Base-by-base conservation (phyloP, 2,797 vertebrate species). In the Dromococcyx pavoninus region DNA sequence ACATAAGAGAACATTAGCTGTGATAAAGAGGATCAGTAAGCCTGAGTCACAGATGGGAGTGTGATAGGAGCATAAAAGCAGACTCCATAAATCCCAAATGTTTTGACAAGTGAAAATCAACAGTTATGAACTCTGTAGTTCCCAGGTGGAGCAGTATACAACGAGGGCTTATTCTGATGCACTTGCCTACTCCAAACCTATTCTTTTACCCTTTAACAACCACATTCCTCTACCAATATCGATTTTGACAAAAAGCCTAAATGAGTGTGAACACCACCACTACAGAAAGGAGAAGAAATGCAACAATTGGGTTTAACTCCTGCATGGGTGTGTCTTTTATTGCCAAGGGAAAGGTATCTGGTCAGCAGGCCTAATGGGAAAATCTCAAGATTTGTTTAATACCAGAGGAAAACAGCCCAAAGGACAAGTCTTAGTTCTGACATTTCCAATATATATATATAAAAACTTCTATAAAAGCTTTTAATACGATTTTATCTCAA, bases 301-400 rank as follows among this genome's bases (percentile, higher is more conserved):
- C 22, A 71, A 46, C 50, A 41, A n/a, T 82, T 89, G 25, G 9
- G 10, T 75, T 85, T 83, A 50, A 66, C 27, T 93, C 13, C 14
- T 50, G 41, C 9, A 41, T 1, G 4, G 39, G 27, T 70, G 30
- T 15, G 28, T 3, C 23, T 80, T 83, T 75, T 56, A 66, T 80
- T 93, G 61, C 30, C 7, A 28, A 17, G 58, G 22, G 8, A 57
- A 43, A 69, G 33, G 21, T 41, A 15, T 60, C 24, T 50, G 70
- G 83, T 85, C 71, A 82, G 41, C 21, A 67, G 53, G 33, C 53
- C 71, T 93, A 88, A 80, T 19, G 35, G 13, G 50, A 82, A 93
- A 93, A 86, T 87, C 41, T 46, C 50, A 17, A 72, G 75, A 80
- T 89, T 92, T 95, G 44, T 64, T 13, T 79, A 92, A 77, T 65